Evolutionary conservation across 2,888 invertebrate genomes (phyloP), one percentile per base, ranked within the genome.

Genomic region (Steinernema carpocapsae): DNA sequence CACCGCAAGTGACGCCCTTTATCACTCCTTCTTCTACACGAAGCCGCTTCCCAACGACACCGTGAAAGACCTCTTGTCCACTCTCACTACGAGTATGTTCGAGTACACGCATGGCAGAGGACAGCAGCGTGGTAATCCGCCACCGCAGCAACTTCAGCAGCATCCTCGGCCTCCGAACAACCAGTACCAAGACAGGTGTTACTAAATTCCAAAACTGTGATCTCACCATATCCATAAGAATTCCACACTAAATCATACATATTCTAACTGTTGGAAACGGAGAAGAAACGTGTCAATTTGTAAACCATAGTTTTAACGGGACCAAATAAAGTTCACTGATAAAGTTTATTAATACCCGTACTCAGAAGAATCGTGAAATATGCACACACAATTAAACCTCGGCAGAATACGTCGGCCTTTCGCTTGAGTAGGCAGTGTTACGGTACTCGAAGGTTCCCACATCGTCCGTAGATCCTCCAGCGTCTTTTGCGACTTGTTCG

Each of bases 11-110:
- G 93, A 93, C 32, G 82, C 82, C 1, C 88, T 99, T 0, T 95
- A 96, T 89, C 97, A 99, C 87, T 95, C 96, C 88, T 99, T 97
- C 90, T 99, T 99, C 90, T 99, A 95, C 95, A 93, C 93, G 4
- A 95, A 96, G 88, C 97, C 99, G 0, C 93, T 95, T 93, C 96
- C 97, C 0, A 79, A 79, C 24, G 89, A 88, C 10, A 89, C 89
- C 74, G 84, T 90, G 70, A 85, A 82, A 17, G 85, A 86, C 70
- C 76, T 84, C 43, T 81, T 84, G 14, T 12, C 24, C 71, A 48
- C 71, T 3, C 22, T 46, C 6, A 42, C 71, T 7, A 76, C 59
- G 10, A 81, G 81, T 12, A 76, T 83, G 74, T 85, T 85, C 80
- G 85, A 85, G 76, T 85, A 78, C 76, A 85, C 85, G n/a, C 81